Conservation (phyloP, 1,140 invertebrate species). For the Cryptotermes secundus region DNA sequence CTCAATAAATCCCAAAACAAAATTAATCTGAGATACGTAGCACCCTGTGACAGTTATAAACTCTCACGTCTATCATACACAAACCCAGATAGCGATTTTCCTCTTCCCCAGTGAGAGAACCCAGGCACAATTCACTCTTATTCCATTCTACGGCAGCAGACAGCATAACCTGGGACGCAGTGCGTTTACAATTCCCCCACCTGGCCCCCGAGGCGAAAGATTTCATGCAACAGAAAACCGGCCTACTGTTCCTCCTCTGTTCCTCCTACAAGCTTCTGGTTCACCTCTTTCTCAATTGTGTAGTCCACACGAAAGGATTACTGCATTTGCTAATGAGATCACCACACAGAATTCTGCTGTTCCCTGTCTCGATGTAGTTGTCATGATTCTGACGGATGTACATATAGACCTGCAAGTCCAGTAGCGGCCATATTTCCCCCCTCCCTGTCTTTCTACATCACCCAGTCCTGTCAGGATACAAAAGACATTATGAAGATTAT, state of each 20-base stretch:
- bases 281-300: slow-evolving; percentile 3
- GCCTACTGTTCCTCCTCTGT: neutral
- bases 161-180: neutral
- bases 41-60: neutral
- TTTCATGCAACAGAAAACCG: slow-evolving; percentile 7
- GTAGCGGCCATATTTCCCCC: neutral
- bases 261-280: neutral
- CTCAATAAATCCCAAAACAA: neutral
- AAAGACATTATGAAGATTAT: neutral
- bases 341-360: neutral
- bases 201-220: slow-evolving; percentile 1
- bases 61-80: neutral
- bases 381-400: neutral
- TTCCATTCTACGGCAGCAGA: neutral
- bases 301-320: neutral
- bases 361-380: neutral
- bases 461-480: neutral
- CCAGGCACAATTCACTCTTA: neutral
- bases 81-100: neutral
- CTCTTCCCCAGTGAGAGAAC: neutral
- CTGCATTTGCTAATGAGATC: slow-evolving; percentile 7
- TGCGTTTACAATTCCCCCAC: slow-evolving; percentile 1
- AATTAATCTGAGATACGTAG: neutral
- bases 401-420: neutral
- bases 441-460: neutral